Evolutionary conservation across 2,888 invertebrate species (phyloP).

Genomic region (Scaeva pyrastri): DNA sequence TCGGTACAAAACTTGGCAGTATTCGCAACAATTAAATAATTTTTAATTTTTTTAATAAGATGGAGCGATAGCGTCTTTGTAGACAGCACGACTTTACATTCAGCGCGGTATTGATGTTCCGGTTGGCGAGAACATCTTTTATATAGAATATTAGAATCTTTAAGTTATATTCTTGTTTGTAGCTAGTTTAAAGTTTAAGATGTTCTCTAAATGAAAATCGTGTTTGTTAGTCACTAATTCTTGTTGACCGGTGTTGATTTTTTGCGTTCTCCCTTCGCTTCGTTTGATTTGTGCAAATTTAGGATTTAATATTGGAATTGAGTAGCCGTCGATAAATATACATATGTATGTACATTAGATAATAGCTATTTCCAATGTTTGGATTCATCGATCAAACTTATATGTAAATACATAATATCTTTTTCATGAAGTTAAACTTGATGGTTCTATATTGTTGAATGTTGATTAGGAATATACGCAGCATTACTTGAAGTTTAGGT

Average conservation of each 20-base stretch:
- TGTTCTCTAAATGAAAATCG: slow-evolving; percentile 62
- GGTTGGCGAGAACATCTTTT: slow-evolving; percentile 56
- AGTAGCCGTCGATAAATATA: slow-evolving; percentile 43
- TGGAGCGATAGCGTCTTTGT: slow-evolving; percentile 28
- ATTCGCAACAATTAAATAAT: slow-evolving; percentile 31
- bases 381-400: slow-evolving; percentile 44
- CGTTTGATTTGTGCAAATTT: slow-evolving; percentile 25
- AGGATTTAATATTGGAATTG: slow-evolving; percentile 28
- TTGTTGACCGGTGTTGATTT: slow-evolving; percentile 32
- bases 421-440: neutral
- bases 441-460: neutral
- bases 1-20: slow-evolving; percentile 19
- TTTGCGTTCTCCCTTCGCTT: slow-evolving; percentile 38
- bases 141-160: slow-evolving; percentile 57
- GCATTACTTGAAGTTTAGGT: neutral
- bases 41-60: neutral
- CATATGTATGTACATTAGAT: too few relatives aligned
- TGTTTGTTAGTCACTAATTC: slow-evolving; percentile 67
- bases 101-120: slow-evolving; percentile 53
- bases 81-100: slow-evolving; percentile 66
- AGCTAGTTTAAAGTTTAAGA: slow-evolving; percentile 37
- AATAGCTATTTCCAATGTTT: slow-evolving; percentile 45
- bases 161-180: slow-evolving; percentile 15
- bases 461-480: slow-evolving; percentile 2
- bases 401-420: slow-evolving; percentile 3